Percentiles rank a stretch among this genome's conserved stretches.
phyloP scores from a whole-genome alignment of 2,888 invertebrate genomes.

The Emmelina monodactyla region DNA sequence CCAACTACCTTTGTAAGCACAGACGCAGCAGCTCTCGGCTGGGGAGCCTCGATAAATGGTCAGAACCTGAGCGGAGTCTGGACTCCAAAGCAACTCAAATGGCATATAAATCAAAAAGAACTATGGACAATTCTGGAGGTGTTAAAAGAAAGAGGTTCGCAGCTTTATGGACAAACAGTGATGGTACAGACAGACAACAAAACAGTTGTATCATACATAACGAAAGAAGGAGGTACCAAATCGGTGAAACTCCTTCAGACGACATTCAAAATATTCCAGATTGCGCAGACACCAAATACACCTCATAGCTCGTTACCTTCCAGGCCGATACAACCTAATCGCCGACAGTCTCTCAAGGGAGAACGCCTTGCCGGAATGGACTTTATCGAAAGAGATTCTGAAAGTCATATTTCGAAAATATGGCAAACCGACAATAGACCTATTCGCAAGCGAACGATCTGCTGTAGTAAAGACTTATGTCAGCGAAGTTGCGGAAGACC shows the following conservation, averaged over 20 bases:
- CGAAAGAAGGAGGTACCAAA: conserved; percentile 16
- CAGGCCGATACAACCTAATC: conserved; percentile 13
- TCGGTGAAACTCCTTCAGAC: conserved; percentile 10
- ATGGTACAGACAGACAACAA: conserved; percentile 10
- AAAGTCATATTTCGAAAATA: conserved; percentile 6
- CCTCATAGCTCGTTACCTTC: conserved; percentile 13
- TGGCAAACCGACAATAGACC: conserved; percentile 12
- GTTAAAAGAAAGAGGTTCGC: conserved; percentile 1
- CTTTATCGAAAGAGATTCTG: background rate
- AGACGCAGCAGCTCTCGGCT: conserved; percentile 10
- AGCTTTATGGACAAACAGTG: background rate
- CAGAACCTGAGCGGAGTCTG: conserved; percentile 5
- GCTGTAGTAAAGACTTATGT: conserved; percentile 14
- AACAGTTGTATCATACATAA: conserved; percentile 15
- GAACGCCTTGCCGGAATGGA: conserved; percentile 3
- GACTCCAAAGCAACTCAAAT: conserved; percentile 4
- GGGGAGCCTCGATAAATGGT: conserved; percentile 9
- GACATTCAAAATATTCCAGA: conserved; percentile 7
- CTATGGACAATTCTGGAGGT: conserved; percentile 4
- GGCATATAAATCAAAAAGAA: conserved; percentile 13
- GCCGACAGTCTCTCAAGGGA: conserved; percentile 15
- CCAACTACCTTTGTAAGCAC: conserved; percentile 9
- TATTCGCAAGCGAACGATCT: conserved; percentile 14
- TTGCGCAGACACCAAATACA: conserved; percentile 7
- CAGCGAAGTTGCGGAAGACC: conserved; percentile 9